phyloP scores from a whole-genome alignment of 2,888 invertebrate species.

The Smittia aterrima region DNA sequence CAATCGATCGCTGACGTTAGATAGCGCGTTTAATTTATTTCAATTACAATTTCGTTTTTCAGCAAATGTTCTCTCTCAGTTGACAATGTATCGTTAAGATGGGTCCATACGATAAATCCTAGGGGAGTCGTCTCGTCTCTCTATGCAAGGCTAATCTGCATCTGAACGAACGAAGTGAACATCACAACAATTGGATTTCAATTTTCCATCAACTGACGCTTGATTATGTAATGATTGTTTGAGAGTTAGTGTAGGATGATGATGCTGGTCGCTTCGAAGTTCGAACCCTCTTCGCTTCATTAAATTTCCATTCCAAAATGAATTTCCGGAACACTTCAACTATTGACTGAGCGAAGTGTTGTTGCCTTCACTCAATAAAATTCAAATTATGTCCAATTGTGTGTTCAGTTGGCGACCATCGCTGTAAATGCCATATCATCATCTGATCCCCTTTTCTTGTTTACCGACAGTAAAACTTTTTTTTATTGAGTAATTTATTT shows the following conservation, averaged over 20 bases:
- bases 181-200: conserved; percentile 13
- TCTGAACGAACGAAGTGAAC: background rate
- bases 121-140: too few relatives aligned
- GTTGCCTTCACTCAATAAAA: conserved; percentile 16
- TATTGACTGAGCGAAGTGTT: background rate
- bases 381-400: conserved; percentile 21
- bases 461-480: conserved; percentile 23
- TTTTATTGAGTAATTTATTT: conserved; percentile 39
- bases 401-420: background rate
- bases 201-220: conserved; percentile 20
- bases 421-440: background rate
- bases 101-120: background rate
- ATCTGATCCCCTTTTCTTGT: background rate
- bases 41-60: background rate
- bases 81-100: conserved; percentile 21
- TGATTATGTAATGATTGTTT: conserved; percentile 5
- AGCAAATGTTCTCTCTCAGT: background rate
- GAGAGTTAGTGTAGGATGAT: conserved; percentile 1
- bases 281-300: background rate
- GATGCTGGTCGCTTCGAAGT: background rate
- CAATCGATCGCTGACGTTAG: background rate
- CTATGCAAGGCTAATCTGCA: conserved; percentile 13
- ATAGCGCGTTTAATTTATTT: conserved; percentile 9
- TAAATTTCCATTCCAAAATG: background rate
- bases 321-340: background rate